phyloP scores from a whole-genome alignment of 1,140 invertebrate genomes.

The Drosophila watanabei region DNA sequence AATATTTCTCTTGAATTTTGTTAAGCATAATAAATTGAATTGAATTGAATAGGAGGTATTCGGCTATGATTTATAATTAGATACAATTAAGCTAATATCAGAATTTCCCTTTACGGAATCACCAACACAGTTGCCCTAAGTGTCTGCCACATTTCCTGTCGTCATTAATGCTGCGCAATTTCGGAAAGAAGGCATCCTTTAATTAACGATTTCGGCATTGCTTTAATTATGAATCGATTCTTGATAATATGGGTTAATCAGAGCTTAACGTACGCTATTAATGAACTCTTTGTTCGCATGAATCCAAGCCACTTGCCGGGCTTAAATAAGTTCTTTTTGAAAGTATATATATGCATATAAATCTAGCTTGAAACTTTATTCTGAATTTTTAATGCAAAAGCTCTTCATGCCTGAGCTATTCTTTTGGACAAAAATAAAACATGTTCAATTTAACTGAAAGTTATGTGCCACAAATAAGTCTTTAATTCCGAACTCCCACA shows the following conservation, averaged over 20 bases:
- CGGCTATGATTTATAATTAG: too few relatives aligned
- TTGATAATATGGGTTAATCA: slow-evolving; percentile 4
- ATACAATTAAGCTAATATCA: not conserved
- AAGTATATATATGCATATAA: not conserved
- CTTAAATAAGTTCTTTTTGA: not conserved
- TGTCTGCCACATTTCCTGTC: slow-evolving; percentile 1
- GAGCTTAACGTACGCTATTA: not conserved
- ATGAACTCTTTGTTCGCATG: not conserved
- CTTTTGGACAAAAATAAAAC: not conserved
- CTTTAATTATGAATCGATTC: slow-evolving; percentile 7
- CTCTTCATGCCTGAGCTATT: not conserved
- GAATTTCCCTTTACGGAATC: not conserved
- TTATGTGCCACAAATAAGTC: not conserved
- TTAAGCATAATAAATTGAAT: not conserved
- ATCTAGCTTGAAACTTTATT: not conserved
- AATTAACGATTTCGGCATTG: slow-evolving; percentile 3
- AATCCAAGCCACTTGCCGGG: too few relatives aligned
- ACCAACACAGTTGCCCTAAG: not conserved
- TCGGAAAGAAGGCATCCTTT: not conserved
- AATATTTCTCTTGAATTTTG: not conserved
- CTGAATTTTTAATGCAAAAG: not conserved
- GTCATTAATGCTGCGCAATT: not conserved
- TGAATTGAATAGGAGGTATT: too few relatives aligned
- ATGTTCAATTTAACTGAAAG: not conserved
- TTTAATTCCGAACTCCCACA: not conserved